Conservation (phyloP, 2,797 vertebrate genomes). For the Thripadectes ignobilis region DNA sequence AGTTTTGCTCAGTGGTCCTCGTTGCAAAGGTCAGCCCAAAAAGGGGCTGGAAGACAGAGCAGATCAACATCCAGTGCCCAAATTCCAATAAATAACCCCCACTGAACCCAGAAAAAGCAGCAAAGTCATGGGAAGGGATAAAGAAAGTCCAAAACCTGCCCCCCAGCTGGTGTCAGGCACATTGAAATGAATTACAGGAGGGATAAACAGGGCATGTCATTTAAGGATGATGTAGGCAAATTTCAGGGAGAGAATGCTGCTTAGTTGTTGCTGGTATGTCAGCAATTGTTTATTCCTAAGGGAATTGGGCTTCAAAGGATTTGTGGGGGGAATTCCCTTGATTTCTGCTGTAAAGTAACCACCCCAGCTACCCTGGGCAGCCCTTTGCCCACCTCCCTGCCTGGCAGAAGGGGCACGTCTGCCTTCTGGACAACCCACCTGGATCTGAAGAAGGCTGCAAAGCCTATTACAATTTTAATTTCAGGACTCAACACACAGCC, state of each 20-base stretch:
- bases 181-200: neutral
- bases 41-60: neutral
- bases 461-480: neutral
- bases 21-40: neutral
- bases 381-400: neutral
- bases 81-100: neutral
- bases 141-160: neutral
- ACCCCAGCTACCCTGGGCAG: neutral
- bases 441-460: neutral
- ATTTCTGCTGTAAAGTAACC: neutral
- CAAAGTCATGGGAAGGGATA: neutral
- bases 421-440: neutral
- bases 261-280: neutral
- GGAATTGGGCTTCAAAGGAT: neutral
- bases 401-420: neutral
- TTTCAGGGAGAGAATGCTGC: neutral
- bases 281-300: neutral
- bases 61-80: neutral
- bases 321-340: neutral
- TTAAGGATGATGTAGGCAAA: neutral
- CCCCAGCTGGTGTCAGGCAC: neutral
- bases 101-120: neutral
- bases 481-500: neutral
- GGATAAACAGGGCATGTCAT: neutral
- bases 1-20: rapidly evolving